Conservation (phyloP, 2,797 vertebrate genomes). For the Hephaestus fuliginosus region DNA sequence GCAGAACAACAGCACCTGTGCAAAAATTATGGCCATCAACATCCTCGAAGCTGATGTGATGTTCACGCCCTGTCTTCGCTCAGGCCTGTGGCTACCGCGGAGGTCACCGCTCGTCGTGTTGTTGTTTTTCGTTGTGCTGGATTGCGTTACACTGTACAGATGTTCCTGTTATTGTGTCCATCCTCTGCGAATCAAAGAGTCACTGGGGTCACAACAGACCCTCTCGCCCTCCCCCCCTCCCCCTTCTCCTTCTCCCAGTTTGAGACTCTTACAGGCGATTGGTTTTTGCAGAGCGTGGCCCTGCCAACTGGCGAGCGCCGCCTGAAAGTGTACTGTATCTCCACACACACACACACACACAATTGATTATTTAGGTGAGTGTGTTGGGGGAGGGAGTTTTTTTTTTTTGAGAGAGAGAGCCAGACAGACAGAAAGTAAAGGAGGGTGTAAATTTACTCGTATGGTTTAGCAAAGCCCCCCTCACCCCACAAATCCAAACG, state of each 20-base stretch:
- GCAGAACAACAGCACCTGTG: slow-evolving; percentile 61
- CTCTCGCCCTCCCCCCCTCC: slow-evolving; percentile 40
- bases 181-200: slow-evolving; percentile 60
- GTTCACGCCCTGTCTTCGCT: slow-evolving; percentile 32
- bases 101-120: slow-evolving; percentile 34
- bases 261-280: slow-evolving; percentile 63
- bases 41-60: neutral
- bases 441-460: slow-evolving; percentile 52
- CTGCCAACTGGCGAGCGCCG: slow-evolving; percentile 65
- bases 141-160: slow-evolving; percentile 50
- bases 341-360: slow-evolving; percentile 34
- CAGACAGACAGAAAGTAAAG: slow-evolving; percentile 50
- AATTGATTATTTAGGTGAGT: slow-evolving; percentile 21
- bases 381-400: neutral
- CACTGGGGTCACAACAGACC: slow-evolving; percentile 66
- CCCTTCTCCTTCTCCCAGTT: slow-evolving; percentile 27
- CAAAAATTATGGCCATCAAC: slow-evolving; percentile 29
- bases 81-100: slow-evolving; percentile 15
- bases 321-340: slow-evolving; percentile 57
- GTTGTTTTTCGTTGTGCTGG: slow-evolving; percentile 27
- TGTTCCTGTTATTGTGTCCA: slow-evolving; percentile 62
- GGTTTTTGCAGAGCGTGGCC: slow-evolving; percentile 55
- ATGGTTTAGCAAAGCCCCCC: slow-evolving; percentile 39
- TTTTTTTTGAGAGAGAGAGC: slow-evolving; percentile 1
- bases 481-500: slow-evolving; percentile 8